Percentiles rank a stretch among this genome's conserved stretches.
phyloP scores from a whole-genome alignment of 2,797 vertebrate genomes.

The Hephaestus fuliginosus region DNA sequence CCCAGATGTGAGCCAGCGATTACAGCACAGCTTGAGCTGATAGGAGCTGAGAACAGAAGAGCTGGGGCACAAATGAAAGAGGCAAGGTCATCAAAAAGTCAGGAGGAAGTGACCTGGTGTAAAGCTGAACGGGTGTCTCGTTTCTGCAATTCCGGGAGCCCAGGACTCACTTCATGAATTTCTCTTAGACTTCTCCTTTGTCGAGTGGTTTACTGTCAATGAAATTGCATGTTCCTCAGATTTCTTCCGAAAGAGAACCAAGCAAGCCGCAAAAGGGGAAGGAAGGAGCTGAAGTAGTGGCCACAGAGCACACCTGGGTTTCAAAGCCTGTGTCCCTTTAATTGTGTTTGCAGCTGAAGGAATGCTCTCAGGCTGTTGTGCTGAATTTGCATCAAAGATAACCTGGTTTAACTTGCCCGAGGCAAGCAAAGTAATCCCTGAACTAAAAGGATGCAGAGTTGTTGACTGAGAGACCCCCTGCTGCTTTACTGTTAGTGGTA shows the following conservation, averaged over 20 bases:
- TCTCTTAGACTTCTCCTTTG: slow-evolving; percentile 53
- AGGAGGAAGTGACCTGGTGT: not conserved
- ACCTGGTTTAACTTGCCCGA: slow-evolving; percentile 5
- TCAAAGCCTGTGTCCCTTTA: slow-evolving; percentile 9
- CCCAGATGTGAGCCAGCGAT: slow-evolving; percentile 58
- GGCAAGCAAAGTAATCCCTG: slow-evolving; percentile 2
- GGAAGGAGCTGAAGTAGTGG: not conserved
- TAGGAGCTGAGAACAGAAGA: slow-evolving; percentile 29
- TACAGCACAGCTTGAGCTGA: slow-evolving; percentile 48
- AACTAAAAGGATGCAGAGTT: slow-evolving; percentile 12
- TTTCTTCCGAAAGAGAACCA: slow-evolving; percentile 26
- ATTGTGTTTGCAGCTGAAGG: slow-evolving; percentile 32
- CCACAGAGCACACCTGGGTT: slow-evolving; percentile 47
- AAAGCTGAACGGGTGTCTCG: not conserved
- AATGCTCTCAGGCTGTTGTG: slow-evolving; percentile 36
- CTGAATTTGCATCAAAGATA: slow-evolving; percentile 32
- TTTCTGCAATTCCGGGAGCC: slow-evolving; percentile 6
- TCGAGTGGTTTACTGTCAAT: slow-evolving; percentile 44
- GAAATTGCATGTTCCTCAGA: slow-evolving; percentile 40
- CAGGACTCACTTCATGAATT: slow-evolving; percentile 26
- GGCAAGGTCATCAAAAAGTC: slow-evolving; percentile 35
- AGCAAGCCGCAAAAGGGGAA: slow-evolving; percentile 27
- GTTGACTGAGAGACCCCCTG: slow-evolving; percentile 45
- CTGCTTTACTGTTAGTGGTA: slow-evolving; percentile 28
- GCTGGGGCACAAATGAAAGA: slow-evolving; percentile 30